Evolutionary conservation across 2,888 invertebrate species (phyloP), one percentile per base, ranked within the genome.

Genomic region (Phaedon cochleariae): DNA sequence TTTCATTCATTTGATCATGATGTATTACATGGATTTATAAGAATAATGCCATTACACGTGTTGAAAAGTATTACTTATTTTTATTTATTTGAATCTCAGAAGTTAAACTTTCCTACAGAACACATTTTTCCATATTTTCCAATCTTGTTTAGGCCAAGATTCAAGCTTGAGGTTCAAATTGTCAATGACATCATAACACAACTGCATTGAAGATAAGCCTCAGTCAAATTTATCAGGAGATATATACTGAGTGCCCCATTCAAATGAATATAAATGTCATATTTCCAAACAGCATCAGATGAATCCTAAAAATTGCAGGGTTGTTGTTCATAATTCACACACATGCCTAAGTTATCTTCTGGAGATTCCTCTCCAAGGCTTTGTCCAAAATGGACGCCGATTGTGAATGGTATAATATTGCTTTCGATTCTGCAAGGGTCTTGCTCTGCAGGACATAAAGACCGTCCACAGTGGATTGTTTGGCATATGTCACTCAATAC

Each of bases 341-440:
- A 94, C 85, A 92, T 92, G 21, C 94, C 94, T 37, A 93, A 88
- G 77, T 94, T 94, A 69, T 94, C 93, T 71, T 94, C 94, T 0
- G 93, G 90, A 37, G 88, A 90, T 51, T 86, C 90, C 20, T 88
- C 87, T n/a, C 85, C 79, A 0, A 83, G 80, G 0, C 89, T 90
- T 1, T 90, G 87, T 0, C 93, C 94, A 79, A 94, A 94, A 77
- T 92, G 90, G 0, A 94, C 87, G 5, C 92, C 90, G 41, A 94
- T 88, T 15, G 90, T 90, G 81, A 94, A 94, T 0, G 94, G 94
- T 0, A 90, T 89, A 4, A 90, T 88, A 26, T 90, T 90, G 51
- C 90, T 92, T 83, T 94, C 93, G 48, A 94, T 89, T 21, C 89
- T 86, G 74, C 92, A 92, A 34, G 78, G 84, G 64, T 65, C 79